Conservation (phyloP, 2,797 vertebrate genomes). For the Chloroceryle amazona region DNA sequence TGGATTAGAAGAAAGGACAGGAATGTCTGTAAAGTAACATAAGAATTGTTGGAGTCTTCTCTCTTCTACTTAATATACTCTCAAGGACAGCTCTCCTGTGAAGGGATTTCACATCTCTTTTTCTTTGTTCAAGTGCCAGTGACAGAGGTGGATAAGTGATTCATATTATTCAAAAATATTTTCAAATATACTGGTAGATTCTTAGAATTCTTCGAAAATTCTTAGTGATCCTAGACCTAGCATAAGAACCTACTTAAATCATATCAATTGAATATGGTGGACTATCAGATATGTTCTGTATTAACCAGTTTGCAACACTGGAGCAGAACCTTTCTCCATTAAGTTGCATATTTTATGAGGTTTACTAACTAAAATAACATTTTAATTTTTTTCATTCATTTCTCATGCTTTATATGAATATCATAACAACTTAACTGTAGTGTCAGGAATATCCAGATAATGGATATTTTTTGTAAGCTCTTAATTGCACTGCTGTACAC, state of each 20-base stretch:
- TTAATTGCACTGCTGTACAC: not conserved
- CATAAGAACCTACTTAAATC: not conserved
- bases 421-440: not conserved
- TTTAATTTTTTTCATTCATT: not conserved
- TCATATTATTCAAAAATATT: not conserved
- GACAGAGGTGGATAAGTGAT: not conserved
- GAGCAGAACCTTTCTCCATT: not conserved
- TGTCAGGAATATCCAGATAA: not conserved
- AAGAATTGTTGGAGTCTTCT: not conserved
- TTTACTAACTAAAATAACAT: not conserved
- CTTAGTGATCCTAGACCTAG: not conserved
- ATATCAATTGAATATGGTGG: not conserved
- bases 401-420: not conserved
- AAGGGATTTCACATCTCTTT: not conserved
- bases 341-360: not conserved
- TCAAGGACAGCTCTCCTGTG: not conserved
- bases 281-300: not conserved
- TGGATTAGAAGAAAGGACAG: not conserved
- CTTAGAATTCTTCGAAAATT: not conserved
- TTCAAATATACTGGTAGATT: not conserved
- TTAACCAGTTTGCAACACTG: not conserved
- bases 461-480: not conserved
- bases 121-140: not conserved
- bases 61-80: not conserved
- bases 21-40: not conserved